Conservation (phyloP, 2,888 invertebrate species). For the Dasysyrphus tricinctus region DNA sequence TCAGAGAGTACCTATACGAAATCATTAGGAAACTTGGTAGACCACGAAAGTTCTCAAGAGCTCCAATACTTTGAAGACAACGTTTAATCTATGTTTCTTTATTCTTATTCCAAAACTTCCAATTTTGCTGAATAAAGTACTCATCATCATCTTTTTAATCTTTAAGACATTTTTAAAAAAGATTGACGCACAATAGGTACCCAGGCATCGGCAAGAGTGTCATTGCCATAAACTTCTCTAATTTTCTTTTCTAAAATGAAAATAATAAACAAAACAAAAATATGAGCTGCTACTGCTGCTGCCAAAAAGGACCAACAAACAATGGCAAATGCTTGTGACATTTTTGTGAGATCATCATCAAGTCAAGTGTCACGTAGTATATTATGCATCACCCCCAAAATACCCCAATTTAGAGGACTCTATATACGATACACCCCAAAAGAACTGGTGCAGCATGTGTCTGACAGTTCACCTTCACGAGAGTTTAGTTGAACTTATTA, state of each 20-base stretch:
- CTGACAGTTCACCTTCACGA: conserved; percentile 51
- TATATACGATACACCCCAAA: neutral
- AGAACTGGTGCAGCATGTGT: conserved; percentile 34
- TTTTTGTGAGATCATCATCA: conserved; percentile 61
- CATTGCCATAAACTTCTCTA: conserved; percentile 23
- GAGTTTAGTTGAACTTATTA: conserved; percentile 46
- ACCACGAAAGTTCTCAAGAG: no score
- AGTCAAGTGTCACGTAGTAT: conserved; percentile 60
- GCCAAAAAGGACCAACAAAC: conserved; percentile 34
- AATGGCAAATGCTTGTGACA: conserved; percentile 50
- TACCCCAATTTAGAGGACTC: neutral
- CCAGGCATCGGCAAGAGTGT: neutral
- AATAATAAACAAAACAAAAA: conserved; percentile 34
- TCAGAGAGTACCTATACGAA: no score
- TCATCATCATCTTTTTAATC: neutral
- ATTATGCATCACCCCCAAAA: neutral
- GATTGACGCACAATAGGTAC: neutral
- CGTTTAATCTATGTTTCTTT: no score
- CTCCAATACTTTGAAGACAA: no score
- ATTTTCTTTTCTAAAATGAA: conserved; percentile 12
- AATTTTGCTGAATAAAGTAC: neutral
- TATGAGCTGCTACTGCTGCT: neutral
- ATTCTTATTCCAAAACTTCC: neutral
- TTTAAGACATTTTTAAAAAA: neutral
- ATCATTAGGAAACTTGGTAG: no score